Evolutionary conservation across 2,888 invertebrate genomes (phyloP).

Genomic region (Cephus spinipes): DNA sequence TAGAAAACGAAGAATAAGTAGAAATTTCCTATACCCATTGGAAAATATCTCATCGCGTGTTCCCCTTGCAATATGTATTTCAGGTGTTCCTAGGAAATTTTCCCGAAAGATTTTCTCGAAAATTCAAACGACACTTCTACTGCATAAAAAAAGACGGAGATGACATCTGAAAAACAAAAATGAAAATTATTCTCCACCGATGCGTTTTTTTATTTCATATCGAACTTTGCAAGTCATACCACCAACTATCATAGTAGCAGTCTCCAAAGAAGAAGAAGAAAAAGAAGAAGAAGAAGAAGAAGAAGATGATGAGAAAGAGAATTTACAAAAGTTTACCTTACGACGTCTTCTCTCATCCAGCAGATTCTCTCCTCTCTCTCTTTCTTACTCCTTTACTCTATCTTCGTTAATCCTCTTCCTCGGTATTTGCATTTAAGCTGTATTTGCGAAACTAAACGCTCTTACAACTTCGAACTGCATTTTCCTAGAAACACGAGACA

Average conservation of each 20-base stretch:
- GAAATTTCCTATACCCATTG: neutral
- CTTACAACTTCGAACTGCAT: constrained; percentile 13
- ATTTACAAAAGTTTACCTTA: neutral
- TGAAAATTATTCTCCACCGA: neutral
- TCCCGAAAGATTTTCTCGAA: neutral
- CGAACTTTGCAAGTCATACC: neutral
- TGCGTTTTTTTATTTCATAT: neutral
- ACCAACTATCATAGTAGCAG: neutral
- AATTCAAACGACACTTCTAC: neutral
- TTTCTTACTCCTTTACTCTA: neutral
- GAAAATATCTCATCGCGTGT: neutral
- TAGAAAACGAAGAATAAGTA: neutral
- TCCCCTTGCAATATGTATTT: neutral
- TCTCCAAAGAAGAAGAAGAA: neutral
- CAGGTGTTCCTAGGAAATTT: neutral
- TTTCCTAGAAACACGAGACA: neutral
- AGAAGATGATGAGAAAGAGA: neutral
- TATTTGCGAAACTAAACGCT: constrained; percentile 21
- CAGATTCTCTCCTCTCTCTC: neutral
- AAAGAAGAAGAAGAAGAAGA: neutral
- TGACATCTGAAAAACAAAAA: neutral
- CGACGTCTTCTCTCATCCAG: neutral
- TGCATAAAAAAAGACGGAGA: neutral
- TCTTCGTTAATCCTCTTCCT: neutral
- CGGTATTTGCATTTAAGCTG: constrained; percentile 20